Conservation (phyloP, 2,797 vertebrate species). For the Hipposideros larvatus region DNA sequence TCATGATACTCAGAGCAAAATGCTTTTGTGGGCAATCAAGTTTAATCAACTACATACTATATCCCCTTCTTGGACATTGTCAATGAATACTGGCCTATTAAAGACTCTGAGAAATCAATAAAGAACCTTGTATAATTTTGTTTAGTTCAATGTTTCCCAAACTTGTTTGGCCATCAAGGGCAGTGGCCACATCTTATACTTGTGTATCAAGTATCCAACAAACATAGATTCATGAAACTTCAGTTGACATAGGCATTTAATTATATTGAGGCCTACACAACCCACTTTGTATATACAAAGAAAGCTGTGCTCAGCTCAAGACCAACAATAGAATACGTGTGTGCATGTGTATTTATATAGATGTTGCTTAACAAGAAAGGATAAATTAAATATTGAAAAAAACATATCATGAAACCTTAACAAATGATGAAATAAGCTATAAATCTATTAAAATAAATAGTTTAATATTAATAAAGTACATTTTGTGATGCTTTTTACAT, state of each 20-base stretch:
- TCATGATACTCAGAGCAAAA: background rate
- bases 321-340: background rate
- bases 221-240: constrained; percentile 20
- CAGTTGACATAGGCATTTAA: background rate
- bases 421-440: background rate
- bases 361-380: background rate
- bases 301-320: background rate
- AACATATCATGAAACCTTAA: background rate
- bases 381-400: background rate
- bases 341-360: background rate
- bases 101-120: background rate
- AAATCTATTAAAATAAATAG: background rate
- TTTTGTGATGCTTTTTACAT: background rate
- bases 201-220: background rate
- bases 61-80: background rate
- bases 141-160: constrained; percentile 32
- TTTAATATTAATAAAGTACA: background rate
- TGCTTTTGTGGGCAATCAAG: background rate
- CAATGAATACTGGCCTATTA: background rate
- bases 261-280: background rate
- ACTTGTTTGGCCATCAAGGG: background rate
- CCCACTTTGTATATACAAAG: background rate
- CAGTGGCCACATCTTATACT: background rate
- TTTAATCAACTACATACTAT: background rate
- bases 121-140: constrained; percentile 29